Evolutionary conservation across 2,797 vertebrate species (phyloP).

Genomic region (Xiphorhynchus erythropygius): DNA sequence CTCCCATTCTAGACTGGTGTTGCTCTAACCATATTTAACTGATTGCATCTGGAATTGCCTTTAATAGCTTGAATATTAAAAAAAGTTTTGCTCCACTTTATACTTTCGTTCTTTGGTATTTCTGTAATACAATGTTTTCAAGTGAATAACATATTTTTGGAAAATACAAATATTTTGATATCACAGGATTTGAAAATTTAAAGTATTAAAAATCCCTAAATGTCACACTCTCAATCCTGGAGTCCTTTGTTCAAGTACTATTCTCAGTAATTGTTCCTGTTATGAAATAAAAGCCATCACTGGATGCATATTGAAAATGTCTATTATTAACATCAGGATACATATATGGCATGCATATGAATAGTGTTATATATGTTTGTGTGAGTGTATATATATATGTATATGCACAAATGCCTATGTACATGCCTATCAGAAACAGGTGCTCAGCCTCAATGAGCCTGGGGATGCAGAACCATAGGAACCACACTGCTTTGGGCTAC

Average conservation of each 20-base stretch:
- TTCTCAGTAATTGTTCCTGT: background rate
- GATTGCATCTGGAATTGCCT: background rate
- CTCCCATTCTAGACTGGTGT: background rate
- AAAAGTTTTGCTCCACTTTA: background rate
- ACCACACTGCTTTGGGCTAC: background rate
- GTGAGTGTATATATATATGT: rapidly evolving
- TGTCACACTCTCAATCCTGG: background rate
- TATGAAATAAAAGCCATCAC: background rate
- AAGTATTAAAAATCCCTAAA: rapidly evolving
- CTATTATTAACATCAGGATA: background rate
- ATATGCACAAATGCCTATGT: background rate
- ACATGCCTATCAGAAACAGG: background rate
- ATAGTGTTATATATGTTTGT: background rate
- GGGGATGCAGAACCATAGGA: background rate
- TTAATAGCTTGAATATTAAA: background rate
- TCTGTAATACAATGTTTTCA: background rate
- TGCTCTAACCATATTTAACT: background rate
- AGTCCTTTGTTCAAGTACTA: background rate
- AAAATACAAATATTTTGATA: background rate
- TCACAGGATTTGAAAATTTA: background rate
- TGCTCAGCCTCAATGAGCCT: background rate
- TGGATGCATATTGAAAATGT: background rate
- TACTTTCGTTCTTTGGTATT: background rate
- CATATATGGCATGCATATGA: background rate
- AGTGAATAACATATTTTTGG: background rate